A percentile compares a stretch with the other conserved stretches of the same genome.
These are phyloP conservation scores for Luidia sarsii DNA, from an alignment of 53 echinoderm and acorn worm genomes.

Conservation along the genomic window DNA sequence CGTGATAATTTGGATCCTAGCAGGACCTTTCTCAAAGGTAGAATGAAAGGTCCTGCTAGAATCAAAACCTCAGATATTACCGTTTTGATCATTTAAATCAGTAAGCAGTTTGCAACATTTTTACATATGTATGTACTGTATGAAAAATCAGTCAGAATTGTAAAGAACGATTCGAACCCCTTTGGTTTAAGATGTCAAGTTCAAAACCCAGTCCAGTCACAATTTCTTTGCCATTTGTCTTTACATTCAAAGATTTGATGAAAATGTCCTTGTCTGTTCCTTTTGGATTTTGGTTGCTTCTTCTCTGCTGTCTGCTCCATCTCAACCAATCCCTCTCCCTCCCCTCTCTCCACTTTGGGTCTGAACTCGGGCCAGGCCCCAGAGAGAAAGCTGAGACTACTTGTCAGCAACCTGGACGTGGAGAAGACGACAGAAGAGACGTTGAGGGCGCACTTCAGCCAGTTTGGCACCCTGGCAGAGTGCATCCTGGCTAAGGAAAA, in stretches of 20 bases:
- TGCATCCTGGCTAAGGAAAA: conserved; percentile 21
- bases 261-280: too few relatives aligned
- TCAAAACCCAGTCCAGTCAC: background rate
- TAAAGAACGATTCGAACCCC: background rate
- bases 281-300: too few relatives aligned
- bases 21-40: too few relatives aligned
- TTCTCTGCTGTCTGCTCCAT: background rate
- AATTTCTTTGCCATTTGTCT: background rate
- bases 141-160: background rate
- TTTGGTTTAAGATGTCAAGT: background rate
- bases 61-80: too few relatives aligned
- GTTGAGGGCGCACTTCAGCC: conserved; percentile 8
- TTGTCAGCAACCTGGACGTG: conserved; percentile 11
- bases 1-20: too few relatives aligned
- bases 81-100: too few relatives aligned
- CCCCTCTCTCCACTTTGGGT: background rate
- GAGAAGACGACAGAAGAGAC: conserved; percentile 30
- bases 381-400: conserved; percentile 24
- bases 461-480: conserved; percentile 1
- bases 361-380: background rate
- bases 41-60: too few relatives aligned
- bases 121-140: too few relatives aligned
- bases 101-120: too few relatives aligned
- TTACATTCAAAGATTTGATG: too few relatives aligned
- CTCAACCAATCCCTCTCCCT: background rate